Evolutionary conservation across 2,113 vertebrate species (phyloP), one percentile per base, ranked within the genome.

Genomic region (Crotalus helleri): DNA sequence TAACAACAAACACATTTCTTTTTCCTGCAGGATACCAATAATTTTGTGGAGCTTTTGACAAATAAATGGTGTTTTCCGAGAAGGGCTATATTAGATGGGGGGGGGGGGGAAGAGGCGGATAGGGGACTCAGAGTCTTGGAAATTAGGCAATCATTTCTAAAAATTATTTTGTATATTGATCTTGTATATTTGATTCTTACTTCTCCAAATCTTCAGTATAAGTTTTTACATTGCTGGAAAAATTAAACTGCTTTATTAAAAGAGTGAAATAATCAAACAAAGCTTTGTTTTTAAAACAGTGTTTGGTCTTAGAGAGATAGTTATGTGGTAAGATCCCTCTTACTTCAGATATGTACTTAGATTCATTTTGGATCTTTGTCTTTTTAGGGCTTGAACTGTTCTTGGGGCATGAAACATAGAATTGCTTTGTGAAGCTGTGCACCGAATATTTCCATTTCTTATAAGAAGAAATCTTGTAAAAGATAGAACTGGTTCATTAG

Each of bases 21-120:
- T 92, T 96, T 94, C 91, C 94, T 95, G 93, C 92, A 95, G 92
- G 96, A 94, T 94, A 94, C 91, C 95, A 95, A 92, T 94, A 95
- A 93, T 91, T 74, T 44, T 81, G 15, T 44, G 74, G 17, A 44
- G 33, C 74, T 81, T 61, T 93, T 94, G 94, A 7, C 46, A 44
- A 92, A 49, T 93, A 91, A 96, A 74, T 74, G 89, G 92, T 46
- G 0, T 46, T 93, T 95, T 94, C 91, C 94, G 85, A 24, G 21
- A 59, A 44, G 90, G 91, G 93, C 87, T 88, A 94, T 54, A n/a
- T 24, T 87, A 39, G 39, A 61, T 13, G 87, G 58, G 44, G 46
- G 46, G 46, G 46, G 46, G 46, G 4, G 46, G 3, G 3, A n/a
- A 46, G n/a, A 5, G 33, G 21, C 2, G 7, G 5, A 29, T 58